Base-by-base conservation (phyloP, 2,888 invertebrate species). In the Thymelicus lineola region DNA sequence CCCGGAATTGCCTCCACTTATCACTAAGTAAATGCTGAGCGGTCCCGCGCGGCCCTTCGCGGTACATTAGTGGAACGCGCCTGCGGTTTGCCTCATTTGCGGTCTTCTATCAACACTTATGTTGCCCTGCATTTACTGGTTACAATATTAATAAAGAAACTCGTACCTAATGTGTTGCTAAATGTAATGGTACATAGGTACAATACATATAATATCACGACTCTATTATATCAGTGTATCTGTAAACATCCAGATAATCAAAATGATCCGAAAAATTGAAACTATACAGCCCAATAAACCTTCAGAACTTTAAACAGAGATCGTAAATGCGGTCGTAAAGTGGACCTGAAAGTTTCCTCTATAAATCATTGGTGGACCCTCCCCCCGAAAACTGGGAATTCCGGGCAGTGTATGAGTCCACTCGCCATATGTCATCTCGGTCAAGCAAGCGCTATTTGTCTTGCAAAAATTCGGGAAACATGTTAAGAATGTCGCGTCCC, bases 361-460 rank as follows among this genome's bases (percentile, higher is more conserved):
- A 84, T 85, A 84, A 84, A 83, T 84, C 85, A 85, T 84, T 80
- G 79, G 46, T 28, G 50, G 66, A 42, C 76, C 73, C 74, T 72
- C 76, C 74, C 71, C 72, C 72, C 75, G 77, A 77, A 81, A 81
- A 82, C 82, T 77, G 80, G 80, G 85, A 83, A 86, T 87, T 84
- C 84, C 85, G 80, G 82, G 78, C 82, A 87, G 87, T 89, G 85
- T 86, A 88, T 88, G 85, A 86, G 81, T 83, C 82, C 77, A 75
- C 79, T 86, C 75, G 80, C 90, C 88, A 89, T 91, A 90, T 90
- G 92, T 92, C 91, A 91, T 90, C 80, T 87, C 82, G 88, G 89
- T 88, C 91, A 87, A 90, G 86, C 86, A 85, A 86, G 84, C 84
- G 88, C 83, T 85, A 91, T 91, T 89, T 88, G 90, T 92, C 92